Evolutionary conservation across 1,140 invertebrate species (phyloP), one percentile per base, ranked within the genome.

Genomic region (Bombus sibiricus): DNA sequence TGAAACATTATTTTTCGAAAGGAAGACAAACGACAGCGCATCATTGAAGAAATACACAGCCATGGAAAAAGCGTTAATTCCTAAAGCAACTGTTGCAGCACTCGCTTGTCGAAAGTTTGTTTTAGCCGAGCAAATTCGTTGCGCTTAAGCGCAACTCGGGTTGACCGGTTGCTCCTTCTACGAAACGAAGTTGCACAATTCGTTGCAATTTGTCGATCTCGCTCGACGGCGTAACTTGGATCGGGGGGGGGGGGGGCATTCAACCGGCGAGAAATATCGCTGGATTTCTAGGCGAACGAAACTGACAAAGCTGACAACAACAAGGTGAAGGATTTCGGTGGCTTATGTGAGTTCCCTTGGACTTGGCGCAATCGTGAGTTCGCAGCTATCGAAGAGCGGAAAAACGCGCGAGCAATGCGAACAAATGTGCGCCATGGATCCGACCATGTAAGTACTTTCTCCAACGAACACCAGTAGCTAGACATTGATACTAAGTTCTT

Each of bases 121-220:
- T 64, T 64, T 66, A 43, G 39, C 6, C 59, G 76, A 43, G 76
- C 18, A 34, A 79, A 43, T 53, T 53, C 47, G 47, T 53, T 2
- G 47, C 47, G 47, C 47, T 53, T 22, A 53, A 53, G 18, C 22
- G 18, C 22, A 53, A 53, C 18, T 71, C 47, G 22, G 6, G 6
- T 13, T 1, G 37, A 18, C 43, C 66, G 25, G 34, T 66, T 43
- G 59, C 76, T 43, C n/a, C n/a, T 12, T 81, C 59, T 25, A 13
- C n/a, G 34, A 4, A 25, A 13, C 32, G 13, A 32, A 43, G 8
- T 32, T 64, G 41, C 64, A 6, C 76, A 25, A 68, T 62, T 62
- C n/a, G 34, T 43, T 34, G 69, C 69, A 73, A 81, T 81, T 64
- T 64, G 69, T 73, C 80, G 69, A 62, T 81, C 53, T 22, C 57